Evolutionary conservation across 2,888 invertebrate species (phyloP), one percentile per base, ranked within the genome.

Genomic region (Meta bourneti): DNA sequence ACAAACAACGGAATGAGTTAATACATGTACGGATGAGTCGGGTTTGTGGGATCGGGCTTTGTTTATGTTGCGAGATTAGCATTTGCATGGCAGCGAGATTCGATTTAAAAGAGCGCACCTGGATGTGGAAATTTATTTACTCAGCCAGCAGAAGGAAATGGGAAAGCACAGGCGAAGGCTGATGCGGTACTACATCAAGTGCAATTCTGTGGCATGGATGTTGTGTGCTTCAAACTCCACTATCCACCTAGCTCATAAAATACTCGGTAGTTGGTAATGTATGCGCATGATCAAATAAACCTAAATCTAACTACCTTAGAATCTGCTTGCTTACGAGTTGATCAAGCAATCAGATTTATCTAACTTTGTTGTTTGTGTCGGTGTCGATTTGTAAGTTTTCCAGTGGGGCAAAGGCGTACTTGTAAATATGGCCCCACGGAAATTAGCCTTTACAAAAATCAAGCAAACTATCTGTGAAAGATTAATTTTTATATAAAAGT

Each of bases 1-100:
- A 9, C 77, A 79, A 54, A 79, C 74, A 70, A 16, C 81, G 49
- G 7, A 51, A 78, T 86, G 78, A 86, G 51, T 86, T 86, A 86
- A 86, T 86, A 86, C 78, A 72, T 19, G 48, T 69, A 80, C 69
- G 78, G 78, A 78, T 54, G 52, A 78, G 19, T 61, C 52, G 79
- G 77, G 51, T 77, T 54, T 54, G 54, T 79, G 19, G 8, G 13
- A 8, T 13, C 9, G 51, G 11, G 79, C 34, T 54, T 79, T 77
- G 49, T 77, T 77, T 49, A 79, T 79, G 79, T 61, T 54, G 34
- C 54, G 20, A 54, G 79, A 79, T 79, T 79, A 79, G 54, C 79
- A 19, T 54, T 79, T 54, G 20, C 34, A 61, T 61, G 61, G 61
- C 11, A 54, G 61, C 19, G 49, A 79, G 61, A 61, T 48, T 20